These are phyloP conservation scores for Petaurus breviceps DNA, from an alignment of 2,113 vertebrate species.

Conservation along the genomic window DNA sequence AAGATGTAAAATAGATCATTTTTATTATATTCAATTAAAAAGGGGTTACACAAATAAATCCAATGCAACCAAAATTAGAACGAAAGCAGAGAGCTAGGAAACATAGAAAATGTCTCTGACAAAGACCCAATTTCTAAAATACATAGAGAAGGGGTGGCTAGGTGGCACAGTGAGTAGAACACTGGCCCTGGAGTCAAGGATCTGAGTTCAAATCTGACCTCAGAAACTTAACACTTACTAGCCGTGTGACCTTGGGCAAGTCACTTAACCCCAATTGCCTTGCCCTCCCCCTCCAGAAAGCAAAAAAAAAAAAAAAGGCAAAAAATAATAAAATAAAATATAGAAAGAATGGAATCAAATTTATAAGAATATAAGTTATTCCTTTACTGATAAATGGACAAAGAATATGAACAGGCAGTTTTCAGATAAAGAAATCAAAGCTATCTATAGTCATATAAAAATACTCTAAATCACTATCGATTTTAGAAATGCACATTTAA, in stretches of 20 bases:
- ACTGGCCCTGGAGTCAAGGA: no score
- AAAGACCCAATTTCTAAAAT: background rate
- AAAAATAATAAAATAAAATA: no score
- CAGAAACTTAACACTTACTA: no score
- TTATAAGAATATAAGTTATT: background rate
- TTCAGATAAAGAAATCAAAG: background rate
- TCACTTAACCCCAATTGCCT: no score
- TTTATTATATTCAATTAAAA: background rate
- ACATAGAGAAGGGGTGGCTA: background rate
- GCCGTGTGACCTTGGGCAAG: no score
- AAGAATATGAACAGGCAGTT: background rate
- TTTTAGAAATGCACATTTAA: background rate
- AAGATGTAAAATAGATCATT: background rate
- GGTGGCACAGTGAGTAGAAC: no score
- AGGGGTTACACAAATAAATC: background rate
- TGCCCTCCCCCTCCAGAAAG: no score
- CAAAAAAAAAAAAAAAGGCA: no score
- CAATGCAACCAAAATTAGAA: background rate
- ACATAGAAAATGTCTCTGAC: background rate
- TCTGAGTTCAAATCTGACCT: no score
- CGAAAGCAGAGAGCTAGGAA: background rate
- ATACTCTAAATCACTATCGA: no score
- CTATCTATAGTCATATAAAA: background rate
- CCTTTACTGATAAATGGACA: background rate
- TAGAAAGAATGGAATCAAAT: background rate